Base-by-base conservation (phyloP, 2,797 vertebrate species). In the Rhinella marina region DNA sequence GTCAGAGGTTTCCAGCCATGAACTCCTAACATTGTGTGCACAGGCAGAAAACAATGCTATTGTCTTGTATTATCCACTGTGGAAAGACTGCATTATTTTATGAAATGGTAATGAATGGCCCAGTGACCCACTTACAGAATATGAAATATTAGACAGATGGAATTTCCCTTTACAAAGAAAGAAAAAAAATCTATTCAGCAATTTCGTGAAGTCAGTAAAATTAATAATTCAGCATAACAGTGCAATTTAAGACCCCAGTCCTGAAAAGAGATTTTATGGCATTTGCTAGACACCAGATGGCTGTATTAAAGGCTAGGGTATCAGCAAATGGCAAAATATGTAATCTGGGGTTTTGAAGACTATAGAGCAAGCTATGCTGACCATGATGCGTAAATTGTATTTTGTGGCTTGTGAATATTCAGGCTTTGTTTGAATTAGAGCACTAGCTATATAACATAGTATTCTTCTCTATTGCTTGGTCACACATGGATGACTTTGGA, bases 201-300 rank as follows among this genome's bases (percentile, higher is more conserved):
- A 29, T 73, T 84, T 61, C 10, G 41, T 32, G 10, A 27, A 23
- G 56, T 77, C 54, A 19, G 48, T 32, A 73, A 41, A 75, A 62
- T 16, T 41, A 85, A 85, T 66, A 84, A 83, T 83, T 83, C 57
- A 64, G n/a, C 41, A 73, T 64, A 27, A 87, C 68, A 48, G 17
- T 54, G n/a, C 66, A 82, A 29, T 68, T 85, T 89, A 81, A 81
- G 29, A 70, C 57, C 17, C 72, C 12, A 56, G 57, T 78, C n/a
- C 41, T 54, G 21, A 85, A 59, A 59, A 68, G 54, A 12, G 81
- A 83, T 81, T 83, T 75, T 89, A 57, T 72, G 66, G 64, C 29
- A 7, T 76, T 83, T 77, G 73, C 79, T 89, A 89, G 84, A 86
- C 88, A 80, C 73, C 85, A 89, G 79, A 89, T 89, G 88, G 88